A percentile compares a stretch with the other conserved stretches of the same genome.
Evolutionary conservation across 1,140 invertebrate genomes (phyloP).

Genomic region (Euura lappo): DNA sequence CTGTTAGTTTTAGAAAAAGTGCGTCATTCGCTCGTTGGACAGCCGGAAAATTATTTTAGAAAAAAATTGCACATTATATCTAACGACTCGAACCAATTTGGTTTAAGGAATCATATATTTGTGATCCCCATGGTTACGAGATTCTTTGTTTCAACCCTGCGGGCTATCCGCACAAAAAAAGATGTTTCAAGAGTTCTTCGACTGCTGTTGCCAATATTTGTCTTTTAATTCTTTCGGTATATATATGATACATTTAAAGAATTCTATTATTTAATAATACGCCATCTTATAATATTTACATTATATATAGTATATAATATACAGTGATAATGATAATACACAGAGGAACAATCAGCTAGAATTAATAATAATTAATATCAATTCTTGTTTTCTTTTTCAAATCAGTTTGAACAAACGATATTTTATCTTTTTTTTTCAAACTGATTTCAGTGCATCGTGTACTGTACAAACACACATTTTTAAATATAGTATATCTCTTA

Average conservation of each 20-base stretch:
- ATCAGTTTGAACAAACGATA: not conserved
- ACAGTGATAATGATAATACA: slow-evolving; percentile 43
- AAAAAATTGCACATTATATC: not conserved
- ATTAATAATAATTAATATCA: not conserved
- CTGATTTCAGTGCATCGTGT: not conserved
- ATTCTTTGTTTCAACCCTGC: not conserved
- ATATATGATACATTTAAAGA: slow-evolving; percentile 22
- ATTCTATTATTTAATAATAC: slow-evolving; percentile 40
- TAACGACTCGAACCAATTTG: not conserved
- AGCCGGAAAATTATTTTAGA: not conserved
- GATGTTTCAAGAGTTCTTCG: no score
- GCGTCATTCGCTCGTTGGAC: not conserved
- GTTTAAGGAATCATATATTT: not conserved
- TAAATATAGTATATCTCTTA: no score
- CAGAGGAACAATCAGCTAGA: slow-evolving; percentile 52
- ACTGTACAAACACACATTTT: not conserved
- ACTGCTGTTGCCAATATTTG: not conserved
- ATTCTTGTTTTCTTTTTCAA: not conserved
- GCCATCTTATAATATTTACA: slow-evolving; percentile 50
- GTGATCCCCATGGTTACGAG: not conserved
- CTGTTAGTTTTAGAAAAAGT: slow-evolving; percentile 10
- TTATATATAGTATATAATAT: slow-evolving; percentile 38
- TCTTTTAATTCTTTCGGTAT: not conserved
- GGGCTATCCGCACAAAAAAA: no score
- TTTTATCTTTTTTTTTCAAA: not conserved